phyloP scores from a whole-genome alignment of 2,113 vertebrate genomes.

The Phalacrocorax aristotelis region DNA sequence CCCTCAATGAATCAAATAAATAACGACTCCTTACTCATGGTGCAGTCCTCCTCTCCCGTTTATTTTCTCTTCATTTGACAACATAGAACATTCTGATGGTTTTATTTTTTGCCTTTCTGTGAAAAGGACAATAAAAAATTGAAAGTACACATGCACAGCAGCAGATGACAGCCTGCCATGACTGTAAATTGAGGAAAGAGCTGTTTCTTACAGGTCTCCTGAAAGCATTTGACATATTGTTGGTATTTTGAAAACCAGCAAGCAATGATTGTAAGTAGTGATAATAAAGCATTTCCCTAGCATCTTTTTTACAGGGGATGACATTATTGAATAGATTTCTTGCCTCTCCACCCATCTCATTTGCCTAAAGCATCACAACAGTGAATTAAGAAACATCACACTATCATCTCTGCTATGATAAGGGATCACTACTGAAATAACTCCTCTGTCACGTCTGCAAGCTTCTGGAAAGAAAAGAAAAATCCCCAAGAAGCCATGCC shows the following conservation, averaged over 20 bases:
- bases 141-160: neutral
- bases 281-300: neutral
- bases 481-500: neutral
- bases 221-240: neutral
- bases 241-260: neutral
- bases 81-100: neutral
- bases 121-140: neutral
- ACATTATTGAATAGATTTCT: neutral
- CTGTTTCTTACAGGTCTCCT: neutral
- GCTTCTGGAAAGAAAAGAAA: neutral
- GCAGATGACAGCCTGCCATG: slow-evolving; percentile 9
- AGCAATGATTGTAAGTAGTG: neutral
- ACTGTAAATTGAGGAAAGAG: neutral
- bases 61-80: slow-evolving; percentile 30
- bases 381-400: neutral
- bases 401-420: neutral
- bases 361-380: neutral
- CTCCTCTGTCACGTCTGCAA: neutral
- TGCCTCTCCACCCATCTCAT: neutral
- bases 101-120: neutral
- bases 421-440: neutral
- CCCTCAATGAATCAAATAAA: slow-evolving; percentile 21
- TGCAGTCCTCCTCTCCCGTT: neutral
- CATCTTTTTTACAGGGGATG: neutral
- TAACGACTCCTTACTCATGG: neutral